phyloP scores from a whole-genome alignment of 2,797 vertebrate genomes.

The Esox lucius region DNA sequence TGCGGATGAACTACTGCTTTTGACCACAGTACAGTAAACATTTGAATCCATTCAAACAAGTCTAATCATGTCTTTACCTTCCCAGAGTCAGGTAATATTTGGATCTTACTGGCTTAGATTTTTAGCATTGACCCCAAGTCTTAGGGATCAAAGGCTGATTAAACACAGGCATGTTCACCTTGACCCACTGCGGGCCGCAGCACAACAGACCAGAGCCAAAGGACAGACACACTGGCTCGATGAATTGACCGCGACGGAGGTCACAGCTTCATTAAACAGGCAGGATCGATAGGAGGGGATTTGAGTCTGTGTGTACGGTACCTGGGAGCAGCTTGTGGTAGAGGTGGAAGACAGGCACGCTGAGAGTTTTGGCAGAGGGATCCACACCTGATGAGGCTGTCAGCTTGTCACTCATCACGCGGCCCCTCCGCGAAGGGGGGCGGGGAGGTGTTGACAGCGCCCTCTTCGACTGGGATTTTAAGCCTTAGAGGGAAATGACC shows the following conservation, averaged over 20 bases:
- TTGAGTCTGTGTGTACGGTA: conserved; percentile 48
- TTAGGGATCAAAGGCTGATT: background rate
- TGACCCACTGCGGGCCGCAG: background rate
- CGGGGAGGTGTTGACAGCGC: conserved; percentile 92
- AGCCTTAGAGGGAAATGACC: conserved; percentile 69
- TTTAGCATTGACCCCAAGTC: background rate
- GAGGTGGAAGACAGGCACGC: conserved; percentile 96
- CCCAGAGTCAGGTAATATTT: background rate
- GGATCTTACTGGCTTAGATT: background rate
- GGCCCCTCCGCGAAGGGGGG: conserved; percentile 92
- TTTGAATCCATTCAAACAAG: background rate
- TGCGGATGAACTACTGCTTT: background rate
- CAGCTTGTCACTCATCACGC: conserved; percentile 91
- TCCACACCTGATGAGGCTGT: conserved; percentile 85
- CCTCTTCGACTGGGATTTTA: conserved; percentile 97
- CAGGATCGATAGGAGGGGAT: background rate
- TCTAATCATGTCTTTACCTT: no score
- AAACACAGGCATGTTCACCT: background rate
- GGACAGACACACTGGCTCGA: background rate
- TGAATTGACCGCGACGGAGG: conserved; percentile 6
- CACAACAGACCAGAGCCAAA: background rate
- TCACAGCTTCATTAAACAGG: background rate
- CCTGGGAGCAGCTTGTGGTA: conserved; percentile 97
- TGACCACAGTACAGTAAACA: background rate
- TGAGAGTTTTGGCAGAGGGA: conserved; percentile 92